Evolutionary conservation across 2,888 invertebrate genomes (phyloP), one percentile per base, ranked within the genome.

Genomic region (Silvanus unidentatus): DNA sequence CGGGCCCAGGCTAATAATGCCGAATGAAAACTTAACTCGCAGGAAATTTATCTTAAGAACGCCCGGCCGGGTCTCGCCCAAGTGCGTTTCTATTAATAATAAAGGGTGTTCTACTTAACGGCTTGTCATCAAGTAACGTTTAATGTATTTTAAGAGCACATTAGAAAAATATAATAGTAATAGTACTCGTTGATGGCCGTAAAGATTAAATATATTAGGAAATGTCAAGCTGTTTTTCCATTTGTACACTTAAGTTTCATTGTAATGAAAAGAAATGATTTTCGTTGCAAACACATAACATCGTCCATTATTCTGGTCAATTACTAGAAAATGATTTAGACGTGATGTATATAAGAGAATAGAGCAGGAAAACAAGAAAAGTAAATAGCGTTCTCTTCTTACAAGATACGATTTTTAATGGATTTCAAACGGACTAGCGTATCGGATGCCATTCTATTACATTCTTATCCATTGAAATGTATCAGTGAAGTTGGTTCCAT

Each of bases 71-170:
- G 32, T 32, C 4, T 8, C 22, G 22, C 22, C n/a, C 22, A 22
- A 32, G 32, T 32, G 32, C 32, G 32, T 32, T n/a, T n/a, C 32
- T 32, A 32, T 32, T 32, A 32, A 32, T 32, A 32, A 32, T 32
- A 12, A 8, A 9, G 32, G 32, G 32, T 22, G 3, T 22, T 22
- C 22, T 22, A 5, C 22, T 22, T 22, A 22, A 22, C 51, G 45
- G 51, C 50, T 45, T 48, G 50, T 49, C 49, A 43, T 49, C 47
- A 42, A 22, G 4, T 44, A 41, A 43, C 45, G 28, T 40, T 50
- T 51, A 52, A 49, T 48, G 49, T 48, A 48, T 53, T 52, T 52
- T 52, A 52, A 22, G 50, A 44, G 53, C 45, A 47, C 55, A 53
- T 55, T 55, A 53, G 46, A 39, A 47, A 44, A 49, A 49, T 47